A percentile compares a stretch with the other conserved stretches of the same genome.
Conservation (phyloP, 2,797 vertebrate species). For the Crax fasciolata region DNA sequence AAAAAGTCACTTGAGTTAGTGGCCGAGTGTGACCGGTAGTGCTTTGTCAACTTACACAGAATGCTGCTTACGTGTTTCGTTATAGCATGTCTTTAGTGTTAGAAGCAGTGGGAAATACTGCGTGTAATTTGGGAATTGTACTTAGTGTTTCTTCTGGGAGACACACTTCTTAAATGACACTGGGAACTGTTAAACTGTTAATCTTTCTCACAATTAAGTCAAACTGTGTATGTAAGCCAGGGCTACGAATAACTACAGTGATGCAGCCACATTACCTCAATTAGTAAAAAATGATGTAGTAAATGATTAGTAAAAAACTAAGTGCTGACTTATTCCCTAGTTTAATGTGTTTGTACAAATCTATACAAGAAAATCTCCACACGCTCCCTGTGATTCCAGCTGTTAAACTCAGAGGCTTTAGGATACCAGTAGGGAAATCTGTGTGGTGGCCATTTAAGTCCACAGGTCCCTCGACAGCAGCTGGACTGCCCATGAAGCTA, state of each 20-base stretch:
- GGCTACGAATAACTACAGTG: background rate
- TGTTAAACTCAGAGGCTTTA: background rate
- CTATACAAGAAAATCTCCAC: background rate
- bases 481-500: background rate
- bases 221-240: background rate
- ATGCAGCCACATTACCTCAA: background rate
- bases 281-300: background rate
- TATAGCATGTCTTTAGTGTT: background rate
- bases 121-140: background rate
- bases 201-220: background rate
- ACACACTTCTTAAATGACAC: background rate
- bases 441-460: background rate
- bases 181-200: background rate
- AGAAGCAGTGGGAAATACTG: background rate
- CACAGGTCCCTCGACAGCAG: accelerated
- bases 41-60: background rate
- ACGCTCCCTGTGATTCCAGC: background rate
- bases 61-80: background rate
- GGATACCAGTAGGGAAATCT: background rate
- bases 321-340: background rate
- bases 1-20: background rate
- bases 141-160: background rate
- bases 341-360: background rate
- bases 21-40: accelerated
- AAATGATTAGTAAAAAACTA: background rate